Base-by-base conservation (phyloP, 2,113 vertebrate species). In the Maccullochella peelii region DNA sequence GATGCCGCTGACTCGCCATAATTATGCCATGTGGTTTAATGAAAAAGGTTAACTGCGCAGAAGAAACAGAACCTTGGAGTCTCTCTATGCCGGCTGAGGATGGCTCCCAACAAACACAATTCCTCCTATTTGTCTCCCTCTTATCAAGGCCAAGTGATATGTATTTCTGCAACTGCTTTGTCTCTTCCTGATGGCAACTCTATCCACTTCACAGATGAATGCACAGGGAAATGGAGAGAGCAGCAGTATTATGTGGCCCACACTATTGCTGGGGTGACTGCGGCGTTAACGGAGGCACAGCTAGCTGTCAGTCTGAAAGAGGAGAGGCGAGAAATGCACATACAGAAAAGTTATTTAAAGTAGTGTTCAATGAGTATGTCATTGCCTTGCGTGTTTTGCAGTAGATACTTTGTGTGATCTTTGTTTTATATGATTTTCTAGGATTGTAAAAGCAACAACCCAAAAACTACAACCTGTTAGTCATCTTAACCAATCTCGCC, bases 11-110 rank as follows among this genome's bases (percentile, higher is more conserved):
- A 93, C 86, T 70, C 76, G 77, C 88, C 79, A 76, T 94, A 92
- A 94, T 95, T 93, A 94, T 88, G 91, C 87, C 88, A 91, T 90
- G 83, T 72, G 86, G 86, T 93, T 93, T 94, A 93, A 95, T 93
- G 91, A 93, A 95, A 88, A 91, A 94, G 91, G 93, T 94, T 93
- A 94, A 96, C 93, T 85, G 91, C 23, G 89, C 91, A 78, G 92
- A 94, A 94, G 91, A 80, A 91, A 90, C 67, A 74, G 61, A 79
- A 90, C 58, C 77, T 77, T 27, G 54, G 85, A 89, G 81, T 78
- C 52, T 85, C 54, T 73, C 78, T 4, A 30, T 18, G 81, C 82
- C 66, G n/a, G 66, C 58, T 18, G 59, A 58, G 86, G 78, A 83
- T 36, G 44, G 72, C 70, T 77, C 47, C 69, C 50, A 73, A 88